Conservation (phyloP, 2,888 invertebrate species). For the Sialis fuliginosa region DNA sequence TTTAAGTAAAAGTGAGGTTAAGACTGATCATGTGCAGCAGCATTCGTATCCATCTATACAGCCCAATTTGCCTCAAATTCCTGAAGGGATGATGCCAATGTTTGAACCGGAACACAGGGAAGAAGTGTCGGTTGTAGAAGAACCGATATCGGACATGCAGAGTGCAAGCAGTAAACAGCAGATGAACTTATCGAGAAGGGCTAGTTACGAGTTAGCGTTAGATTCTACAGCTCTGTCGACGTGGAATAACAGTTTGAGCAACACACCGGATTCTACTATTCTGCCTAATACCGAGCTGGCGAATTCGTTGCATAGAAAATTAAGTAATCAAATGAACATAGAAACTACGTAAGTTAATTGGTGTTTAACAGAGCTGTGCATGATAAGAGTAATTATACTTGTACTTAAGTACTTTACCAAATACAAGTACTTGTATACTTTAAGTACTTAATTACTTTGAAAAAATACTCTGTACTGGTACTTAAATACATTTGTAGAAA, state of each 20-base stretch:
- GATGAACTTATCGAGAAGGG: neutral
- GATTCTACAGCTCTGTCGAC: constrained; percentile 5
- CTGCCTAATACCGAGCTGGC: constrained; percentile 1
- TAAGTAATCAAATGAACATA: neutral
- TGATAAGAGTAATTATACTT: no score
- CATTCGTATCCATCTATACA: constrained; percentile 11
- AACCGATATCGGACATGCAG: constrained; percentile 1
- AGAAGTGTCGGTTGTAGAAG: constrained; percentile 3
- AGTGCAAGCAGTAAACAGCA: neutral
- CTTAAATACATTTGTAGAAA: no score
- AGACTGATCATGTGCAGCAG: constrained; percentile 6
- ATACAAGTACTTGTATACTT: no score
- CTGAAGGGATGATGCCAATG: constrained; percentile 3
- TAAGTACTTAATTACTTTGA: no score
- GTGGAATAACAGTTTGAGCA: constrained; percentile 2
- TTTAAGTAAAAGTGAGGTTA: constrained; percentile 7
- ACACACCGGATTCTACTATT: constrained; percentile 4
- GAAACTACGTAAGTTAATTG: constrained; percentile 1
- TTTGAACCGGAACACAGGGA: constrained; percentile 2
- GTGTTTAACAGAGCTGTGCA: no score
- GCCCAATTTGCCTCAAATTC: constrained; percentile 9
- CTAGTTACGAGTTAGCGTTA: constrained; percentile 3
- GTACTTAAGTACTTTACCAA: no score
- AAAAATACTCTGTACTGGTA: no score
- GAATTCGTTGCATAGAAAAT: neutral